A percentile compares a stretch with the other conserved stretches of the same genome.
These are phyloP conservation scores for Thymelicus lineola DNA, from an alignment of 2,888 invertebrate species.

Conservation along the genomic window DNA sequence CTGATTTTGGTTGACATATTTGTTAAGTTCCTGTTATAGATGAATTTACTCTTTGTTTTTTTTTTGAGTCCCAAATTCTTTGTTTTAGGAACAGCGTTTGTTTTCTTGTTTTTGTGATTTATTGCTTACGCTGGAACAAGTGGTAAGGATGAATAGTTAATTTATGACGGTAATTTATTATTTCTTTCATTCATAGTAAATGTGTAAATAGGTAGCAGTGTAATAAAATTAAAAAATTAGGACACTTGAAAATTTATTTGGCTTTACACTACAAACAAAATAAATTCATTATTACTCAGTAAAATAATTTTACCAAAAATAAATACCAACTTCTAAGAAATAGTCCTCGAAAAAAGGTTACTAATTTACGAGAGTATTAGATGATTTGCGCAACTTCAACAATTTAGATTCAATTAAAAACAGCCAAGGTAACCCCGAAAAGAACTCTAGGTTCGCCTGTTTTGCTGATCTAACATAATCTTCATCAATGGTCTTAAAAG, in stretches of 20 bases:
- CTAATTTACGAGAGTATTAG: too few species aligned
- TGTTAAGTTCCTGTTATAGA: conserved; percentile 54
- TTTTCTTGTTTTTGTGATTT: conserved; percentile 42
- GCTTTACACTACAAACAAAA: neutral
- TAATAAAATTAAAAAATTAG: neutral
- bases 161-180: conserved; percentile 34
- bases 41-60: conserved; percentile 50
- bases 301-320: too few species aligned
- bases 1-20: conserved; percentile 65
- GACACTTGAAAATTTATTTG: neutral
- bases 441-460: too few species aligned
- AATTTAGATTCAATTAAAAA: too few species aligned
- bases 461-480: too few species aligned
- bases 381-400: too few species aligned
- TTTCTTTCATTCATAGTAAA: conserved; percentile 17
- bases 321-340: too few species aligned
- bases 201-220: neutral
- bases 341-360: too few species aligned
- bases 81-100: conserved; percentile 40
- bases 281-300: neutral
- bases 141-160: conserved; percentile 35
- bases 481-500: too few species aligned
- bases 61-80: conserved; percentile 37
- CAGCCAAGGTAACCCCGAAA: too few species aligned
- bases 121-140: conserved; percentile 33